Evolutionary conservation across 2,888 invertebrate genomes (phyloP), one percentile per base, ranked within the genome.

Genomic region (Unio delphinus): DNA sequence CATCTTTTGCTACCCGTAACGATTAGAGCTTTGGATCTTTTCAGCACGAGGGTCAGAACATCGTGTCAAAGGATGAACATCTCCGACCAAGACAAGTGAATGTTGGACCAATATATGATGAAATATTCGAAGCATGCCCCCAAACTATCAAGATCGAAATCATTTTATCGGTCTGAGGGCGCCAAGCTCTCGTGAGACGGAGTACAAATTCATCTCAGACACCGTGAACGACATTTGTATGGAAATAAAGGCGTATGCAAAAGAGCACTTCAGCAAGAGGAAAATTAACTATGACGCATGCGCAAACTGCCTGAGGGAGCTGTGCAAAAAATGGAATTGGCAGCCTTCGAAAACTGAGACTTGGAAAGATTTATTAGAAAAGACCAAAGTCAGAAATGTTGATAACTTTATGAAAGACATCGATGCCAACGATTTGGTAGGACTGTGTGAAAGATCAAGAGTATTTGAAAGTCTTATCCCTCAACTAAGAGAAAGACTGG

Each of bases 281-380:
- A 69, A 70, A 18, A 63, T 79, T 3, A 72, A 82, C 54, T 82
- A 81, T 58, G 71, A 67, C 6, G 72, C 61, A 15, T 79, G 80
- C 64, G 67, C 69, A 8, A 68, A 68, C n/a, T 79, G 79, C 65
- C 70, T 79, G 30, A 65, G 68, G 26, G 78, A 81, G 55, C 45
- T 83, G 8, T 65, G 75, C 4, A 65, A 70, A 17, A 62, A 61
- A 8, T 82, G 80, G 80, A 72, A 79, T 20, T 61, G 76, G 58
- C 74, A 77, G 20, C 66, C 74, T 1, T 64, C 73, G 11, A 65
- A 75, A 15, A 73, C 80, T 34, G 61, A 68, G n/a, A 78, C 78
- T 11, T 84, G 82, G 79, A 81, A 81, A 60, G 81, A 83, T 61
- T 81, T 82, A 65, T 63, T 75, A 30, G 83, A 83, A 54, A 69